Percentiles rank a stretch among this genome's conserved stretches.
phyloP scores from a whole-genome alignment of 2,113 vertebrate species.

The Epinephelus cyanopodus region DNA sequence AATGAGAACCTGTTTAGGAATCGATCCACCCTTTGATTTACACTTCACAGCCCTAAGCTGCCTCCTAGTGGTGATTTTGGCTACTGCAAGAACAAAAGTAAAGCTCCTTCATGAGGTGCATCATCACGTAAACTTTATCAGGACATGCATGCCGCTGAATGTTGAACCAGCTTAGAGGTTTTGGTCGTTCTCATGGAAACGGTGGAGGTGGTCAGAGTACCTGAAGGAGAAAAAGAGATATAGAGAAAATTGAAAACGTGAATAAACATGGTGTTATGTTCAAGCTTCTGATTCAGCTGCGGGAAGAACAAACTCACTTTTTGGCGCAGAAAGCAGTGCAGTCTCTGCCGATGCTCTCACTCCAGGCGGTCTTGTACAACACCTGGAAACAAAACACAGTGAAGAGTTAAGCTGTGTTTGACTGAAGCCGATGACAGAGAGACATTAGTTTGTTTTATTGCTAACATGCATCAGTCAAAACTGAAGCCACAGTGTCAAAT shows the following conservation, averaged over 20 bases:
- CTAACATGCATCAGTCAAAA: too few relatives aligned
- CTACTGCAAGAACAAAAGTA: constrained; percentile 42
- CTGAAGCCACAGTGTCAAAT: too few relatives aligned
- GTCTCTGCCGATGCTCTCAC: constrained; percentile 92
- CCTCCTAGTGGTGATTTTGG: constrained; percentile 52
- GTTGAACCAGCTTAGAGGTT: constrained; percentile 72
- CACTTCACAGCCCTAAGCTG: constrained; percentile 15
- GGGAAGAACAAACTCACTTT: constrained; percentile 83
- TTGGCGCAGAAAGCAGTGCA: constrained; percentile 94
- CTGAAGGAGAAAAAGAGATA: constrained; percentile 77
- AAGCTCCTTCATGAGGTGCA: not conserved
- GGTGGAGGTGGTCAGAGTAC: constrained; percentile 95
- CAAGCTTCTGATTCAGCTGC: not conserved
- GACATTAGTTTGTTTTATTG: not conserved
- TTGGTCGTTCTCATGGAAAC: constrained; percentile 91
- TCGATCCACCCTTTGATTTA: not conserved
- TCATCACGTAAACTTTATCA: not conserved
- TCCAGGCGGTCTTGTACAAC: constrained; percentile 97
- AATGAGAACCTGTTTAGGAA: not conserved
- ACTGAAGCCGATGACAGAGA: not conserved
- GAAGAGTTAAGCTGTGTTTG: not conserved
- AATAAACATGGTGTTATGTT: not conserved
- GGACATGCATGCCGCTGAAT: constrained; percentile 16
- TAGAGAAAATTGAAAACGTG: not conserved
- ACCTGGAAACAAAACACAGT: constrained; percentile 82